Evolutionary conservation across 2,888 invertebrate genomes (phyloP), one percentile per base, ranked within the genome.

Genomic region (Dicycla oo): DNA sequence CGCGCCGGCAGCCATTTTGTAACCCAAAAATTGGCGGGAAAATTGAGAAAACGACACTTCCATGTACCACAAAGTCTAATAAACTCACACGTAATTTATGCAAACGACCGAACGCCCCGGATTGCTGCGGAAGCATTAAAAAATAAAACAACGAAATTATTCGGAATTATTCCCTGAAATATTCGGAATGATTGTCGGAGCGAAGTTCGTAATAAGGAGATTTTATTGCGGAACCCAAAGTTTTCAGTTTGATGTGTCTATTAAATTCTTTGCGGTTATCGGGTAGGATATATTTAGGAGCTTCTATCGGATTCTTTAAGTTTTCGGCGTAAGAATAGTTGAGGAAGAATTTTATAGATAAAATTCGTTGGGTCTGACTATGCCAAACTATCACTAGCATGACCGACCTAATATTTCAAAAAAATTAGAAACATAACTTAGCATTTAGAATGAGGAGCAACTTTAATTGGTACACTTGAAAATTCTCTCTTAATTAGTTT

Each of bases 41-140:
- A 94, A 94, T 94, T 93, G 92, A 93, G 93, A 93, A 92, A 94
- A 94, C 93, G 91, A 94, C 94, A 95, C 94, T 94, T 94, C 90
- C 88, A 88, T 82, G 80, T 78, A 87, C 87, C 88, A 81, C 85
- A 69, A 75, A 75, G 72, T 74, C 76, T 82, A 85, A 80, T 89
- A 88, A 90, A 90, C 87, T 87, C 86, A 87, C 88, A 86, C 87
- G 82, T 89, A 91, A 91, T 92, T 92, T 92, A 93, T 93, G 91
- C 92, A 89, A 92, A 92, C 91, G 89, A 89, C 89, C 87, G 69
- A 83, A 83, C 84, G 82, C 86, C 82, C 80, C 80, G 74, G 82
- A 83, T 81, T 76, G 79, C 78, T 60, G 80, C 87, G 88, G 86
- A 89, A 90, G 87, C 89, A 91, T 93, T 92, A 91, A 90, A 92